A percentile compares a stretch with the other conserved stretches of the same genome.
These are phyloP conservation scores for Penaeus indicus DNA, from an alignment of 1,140 invertebrate species.

Conservation along the genomic window DNA sequence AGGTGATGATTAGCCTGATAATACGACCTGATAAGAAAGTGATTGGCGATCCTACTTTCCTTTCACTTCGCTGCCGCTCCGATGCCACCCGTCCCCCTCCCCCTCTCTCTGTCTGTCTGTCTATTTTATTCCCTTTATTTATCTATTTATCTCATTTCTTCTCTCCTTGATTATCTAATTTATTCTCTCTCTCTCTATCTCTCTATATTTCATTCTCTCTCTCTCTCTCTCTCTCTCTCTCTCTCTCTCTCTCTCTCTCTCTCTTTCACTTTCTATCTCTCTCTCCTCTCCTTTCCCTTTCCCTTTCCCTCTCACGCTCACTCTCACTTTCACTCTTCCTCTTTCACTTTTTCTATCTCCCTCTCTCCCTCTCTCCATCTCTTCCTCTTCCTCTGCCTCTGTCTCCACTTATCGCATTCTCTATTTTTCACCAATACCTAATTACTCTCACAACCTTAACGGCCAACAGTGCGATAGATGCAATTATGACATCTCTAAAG, in stretches of 20 bases:
- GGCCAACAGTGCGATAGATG: too few species aligned
- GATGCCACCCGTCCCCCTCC: not conserved
- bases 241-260: slow-evolving; percentile 42
- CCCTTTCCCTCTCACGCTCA: slow-evolving; percentile 18
- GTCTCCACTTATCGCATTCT: not conserved
- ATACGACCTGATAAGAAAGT: too few species aligned
- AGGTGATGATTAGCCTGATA: too few species aligned
- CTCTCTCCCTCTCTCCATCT: not conserved
- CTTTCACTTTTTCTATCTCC: not conserved
- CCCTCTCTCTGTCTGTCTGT: slow-evolving; percentile 11
- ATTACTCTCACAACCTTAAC: too few species aligned
- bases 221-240: slow-evolving; percentile 24
- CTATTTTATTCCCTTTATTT: not conserved
- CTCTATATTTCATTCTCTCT: not conserved
- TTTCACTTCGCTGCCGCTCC: too few species aligned
- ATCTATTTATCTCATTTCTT: not conserved
- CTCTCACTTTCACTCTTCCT: not conserved
- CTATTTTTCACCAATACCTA: too few species aligned
- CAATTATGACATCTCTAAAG: too few species aligned
- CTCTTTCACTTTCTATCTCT: slow-evolving; percentile 24
- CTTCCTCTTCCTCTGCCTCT: not conserved
- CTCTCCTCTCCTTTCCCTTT: slow-evolving; percentile 20
- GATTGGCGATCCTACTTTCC: too few species aligned
- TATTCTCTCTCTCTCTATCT: not conserved
- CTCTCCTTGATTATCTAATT: not conserved